Base-by-base conservation (phyloP, 2,888 invertebrate species). In the Nemapogon koenigi region DNA sequence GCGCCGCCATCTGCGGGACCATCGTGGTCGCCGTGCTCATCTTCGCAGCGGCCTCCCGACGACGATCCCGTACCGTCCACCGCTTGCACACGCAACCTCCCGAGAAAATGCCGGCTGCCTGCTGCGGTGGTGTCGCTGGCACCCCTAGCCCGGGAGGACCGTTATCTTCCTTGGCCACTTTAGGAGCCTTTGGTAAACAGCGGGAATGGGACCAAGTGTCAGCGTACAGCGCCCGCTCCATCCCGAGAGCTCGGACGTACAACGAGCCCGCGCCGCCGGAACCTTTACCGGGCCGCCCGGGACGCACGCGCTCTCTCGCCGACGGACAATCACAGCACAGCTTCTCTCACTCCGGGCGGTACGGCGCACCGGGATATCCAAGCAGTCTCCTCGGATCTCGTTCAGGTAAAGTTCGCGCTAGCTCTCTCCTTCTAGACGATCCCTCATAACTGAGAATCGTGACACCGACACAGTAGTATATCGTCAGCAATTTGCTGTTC, bases 241-340 rank as follows among this genome's bases (percentile, higher is more conserved):
- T 92, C 65, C 93, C 93, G 45, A 81, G 94, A 48, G 93, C 94
- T 35, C 83, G 92, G 52, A 90, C 94, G 63, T 94, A 91, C 70
- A 83, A 84, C 42, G 83, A 83, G 49, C 69, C 84, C 45, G 65
- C 75, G 42, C 66, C 68, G 43, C 70, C 73, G 42, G 93, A 94
- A 53, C 91, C 93, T 51, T 82, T 90, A 62, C 84, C 91, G 45
- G 87, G 88, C 46, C 88, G 90, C 53, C 89, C 89, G 46, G 85
- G 86, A 44, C 87, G 89, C 68, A 83, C 85, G 43, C 85, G 91
- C 54, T 91, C 91, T 43, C 84, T 91, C 49, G 92, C 91, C 43
- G 93, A 94, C 61, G 92, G 92, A 43, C 93, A 93, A 68, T 92
- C 92, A 39, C 92, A 93, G 62, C 90, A 93, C 62, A 91, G 92